These are phyloP conservation scores for Oncorhynchus gorbuscha DNA, from an alignment of 2,113 vertebrate genomes.

Conservation along the genomic window DNA sequence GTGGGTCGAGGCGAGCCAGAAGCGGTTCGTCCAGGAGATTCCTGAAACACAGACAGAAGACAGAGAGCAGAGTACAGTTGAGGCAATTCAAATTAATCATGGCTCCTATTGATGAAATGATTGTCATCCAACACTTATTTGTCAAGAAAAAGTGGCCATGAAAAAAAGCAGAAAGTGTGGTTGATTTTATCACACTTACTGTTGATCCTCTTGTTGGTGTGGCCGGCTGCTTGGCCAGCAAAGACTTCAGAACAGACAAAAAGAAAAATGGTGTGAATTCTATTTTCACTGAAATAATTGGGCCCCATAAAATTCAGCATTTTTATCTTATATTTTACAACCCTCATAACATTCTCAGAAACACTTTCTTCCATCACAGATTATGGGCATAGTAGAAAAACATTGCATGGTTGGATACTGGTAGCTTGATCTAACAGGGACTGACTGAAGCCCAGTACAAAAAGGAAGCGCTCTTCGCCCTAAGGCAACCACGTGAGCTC, in stretches of 20 bases:
- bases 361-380: too few species aligned
- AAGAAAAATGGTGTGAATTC: neutral
- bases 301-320: neutral
- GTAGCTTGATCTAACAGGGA: neutral
- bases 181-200: slow-evolving; percentile 76
- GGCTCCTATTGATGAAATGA: neutral
- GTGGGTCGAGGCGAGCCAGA: slow-evolving; percentile 90
- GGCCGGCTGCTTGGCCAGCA: slow-evolving; percentile 94
- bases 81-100: neutral
- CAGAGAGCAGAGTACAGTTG: neutral
- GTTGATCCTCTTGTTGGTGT: slow-evolving; percentile 91
- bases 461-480: neutral
- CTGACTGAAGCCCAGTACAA: neutral
- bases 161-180: neutral
- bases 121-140: neutral
- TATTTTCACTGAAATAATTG: too few species aligned
- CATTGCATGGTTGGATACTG: neutral
- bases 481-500: neutral
- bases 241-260: slow-evolving; percentile 66
- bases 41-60: slow-evolving; percentile 72
- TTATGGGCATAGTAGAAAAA: neutral
- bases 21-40: slow-evolving; percentile 89
- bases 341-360: neutral
- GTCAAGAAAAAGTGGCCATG: neutral
- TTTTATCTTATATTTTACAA: neutral